Evolutionary conservation across 2,797 vertebrate genomes (phyloP).

Genomic region (Lepus oiostolus): DNA sequence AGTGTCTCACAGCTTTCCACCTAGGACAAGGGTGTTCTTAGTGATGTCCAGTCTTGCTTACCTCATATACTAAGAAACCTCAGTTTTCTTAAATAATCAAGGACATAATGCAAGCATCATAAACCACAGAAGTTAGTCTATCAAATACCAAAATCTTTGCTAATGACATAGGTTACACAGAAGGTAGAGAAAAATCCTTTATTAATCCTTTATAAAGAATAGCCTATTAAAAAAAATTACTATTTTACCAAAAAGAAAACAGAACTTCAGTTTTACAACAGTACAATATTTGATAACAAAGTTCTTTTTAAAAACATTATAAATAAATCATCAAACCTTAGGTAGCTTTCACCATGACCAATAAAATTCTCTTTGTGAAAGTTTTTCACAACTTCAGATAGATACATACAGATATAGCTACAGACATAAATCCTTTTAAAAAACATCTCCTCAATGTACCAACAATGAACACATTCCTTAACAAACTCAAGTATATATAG

Average conservation of each 20-base stretch:
- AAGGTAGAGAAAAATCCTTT: neutral
- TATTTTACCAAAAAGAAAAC: neutral
- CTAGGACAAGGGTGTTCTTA: neutral
- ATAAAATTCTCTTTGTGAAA: neutral
- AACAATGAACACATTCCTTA: neutral
- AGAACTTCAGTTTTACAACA: neutral
- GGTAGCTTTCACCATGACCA: neutral
- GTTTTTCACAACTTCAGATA: neutral
- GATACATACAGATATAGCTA: too few species aligned
- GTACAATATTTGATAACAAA: neutral
- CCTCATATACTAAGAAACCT: too few species aligned
- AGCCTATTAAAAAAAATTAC: neutral
- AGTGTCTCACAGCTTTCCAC: too few species aligned
- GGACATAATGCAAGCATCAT: neutral
- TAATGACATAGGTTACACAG: neutral
- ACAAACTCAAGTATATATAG: neutral
- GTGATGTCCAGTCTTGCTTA: neutral
- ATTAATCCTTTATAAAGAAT: neutral
- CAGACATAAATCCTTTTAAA: neutral
- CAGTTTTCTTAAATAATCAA: neutral
- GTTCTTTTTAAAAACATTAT: neutral
- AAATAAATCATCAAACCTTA: neutral
- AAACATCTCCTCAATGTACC: neutral
- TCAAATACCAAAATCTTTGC: neutral
- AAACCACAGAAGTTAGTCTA: neutral